Conservation (phyloP, 2,888 invertebrate species). For the Scaeva pyrastri region DNA sequence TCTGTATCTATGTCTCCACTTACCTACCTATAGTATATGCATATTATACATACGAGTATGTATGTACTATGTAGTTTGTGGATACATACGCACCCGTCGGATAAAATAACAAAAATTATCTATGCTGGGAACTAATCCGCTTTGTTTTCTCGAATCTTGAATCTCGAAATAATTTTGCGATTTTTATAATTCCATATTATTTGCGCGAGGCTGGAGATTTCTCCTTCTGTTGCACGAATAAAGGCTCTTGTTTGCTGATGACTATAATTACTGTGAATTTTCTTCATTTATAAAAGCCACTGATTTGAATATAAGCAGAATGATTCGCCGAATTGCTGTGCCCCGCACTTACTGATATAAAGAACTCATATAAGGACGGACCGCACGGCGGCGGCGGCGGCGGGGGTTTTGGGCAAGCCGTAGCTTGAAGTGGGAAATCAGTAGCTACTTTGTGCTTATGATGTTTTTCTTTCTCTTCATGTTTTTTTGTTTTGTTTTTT, state of each 20-base stretch:
- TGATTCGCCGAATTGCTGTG: conserved; percentile 66
- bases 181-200: conserved; percentile 74
- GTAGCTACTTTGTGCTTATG: conserved; percentile 67
- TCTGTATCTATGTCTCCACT: background rate
- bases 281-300: conserved; percentile 77
- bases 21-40: background rate
- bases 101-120: conserved; percentile 72
- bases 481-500: conserved; percentile 2
- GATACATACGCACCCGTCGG: conserved; percentile 40
- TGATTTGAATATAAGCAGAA: conserved; percentile 75
- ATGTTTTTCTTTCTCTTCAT: conserved; percentile 58
- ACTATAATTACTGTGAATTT: conserved; percentile 81
- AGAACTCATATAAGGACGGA: background rate
- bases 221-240: conserved; percentile 62
- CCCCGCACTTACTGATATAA: conserved; percentile 4
- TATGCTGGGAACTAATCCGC: conserved; percentile 75
- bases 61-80: too few species aligned
- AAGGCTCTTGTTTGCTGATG: conserved; percentile 77
- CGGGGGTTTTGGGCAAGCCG: conserved; percentile 28
- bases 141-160: conserved; percentile 69
- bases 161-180: conserved; percentile 70
- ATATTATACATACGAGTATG: too few species aligned
- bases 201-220: conserved; percentile 61
- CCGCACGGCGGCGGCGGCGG: background rate
- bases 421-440: conserved; percentile 63